Evolutionary conservation across 2,888 invertebrate species (phyloP), one percentile per base, ranked within the genome.

Genomic region (Lasioglossum morio): DNA sequence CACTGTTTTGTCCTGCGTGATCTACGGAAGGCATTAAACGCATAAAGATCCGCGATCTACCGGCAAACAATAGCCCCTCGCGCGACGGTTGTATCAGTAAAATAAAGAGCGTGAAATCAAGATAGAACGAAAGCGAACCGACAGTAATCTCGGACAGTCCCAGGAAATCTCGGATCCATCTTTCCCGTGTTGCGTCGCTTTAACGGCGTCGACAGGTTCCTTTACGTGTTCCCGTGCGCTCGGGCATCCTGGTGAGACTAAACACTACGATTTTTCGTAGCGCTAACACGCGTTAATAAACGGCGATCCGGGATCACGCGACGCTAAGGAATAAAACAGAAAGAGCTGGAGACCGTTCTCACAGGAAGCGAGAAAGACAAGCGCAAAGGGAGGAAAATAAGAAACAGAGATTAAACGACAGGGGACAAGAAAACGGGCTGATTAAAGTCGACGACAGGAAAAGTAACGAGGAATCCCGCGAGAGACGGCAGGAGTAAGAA

Each of bases 401-500:
- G n/a, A 14, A 10, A 19, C 5, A n/a, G 46, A 46, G 16, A 74
- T 70, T 10, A 53, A 69, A 81, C 37, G 70, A 70, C 73, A 43
- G 60, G n/a, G 77, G 53, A 70, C 60, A 70, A 82, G 78, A 82
- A 73, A 77, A 43, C 40, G 48, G 27, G 66, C 53, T 75, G 60
- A 82, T 75, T 73, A 69, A 79, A 79, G 40, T 14, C 57, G 79
- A 79, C 53, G 85, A 78, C 75, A 75, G 75, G 57, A 57, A 72
- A 66, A 75, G 34, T 19, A 69, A 63, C 40, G 30, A 23, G 27
- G 53, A 23, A 2, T 53, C 23, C 23, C 10, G 16, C 8, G 30
- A 14, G 30, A 27, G 48, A 16, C 27, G 19, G 30, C 16, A 57
- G 53, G 69, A 37, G 34, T 23, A 16, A 19, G 60, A 14, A 14